Conservation (phyloP, 1,140 invertebrate genomes). For the Heliconius himera region DNA sequence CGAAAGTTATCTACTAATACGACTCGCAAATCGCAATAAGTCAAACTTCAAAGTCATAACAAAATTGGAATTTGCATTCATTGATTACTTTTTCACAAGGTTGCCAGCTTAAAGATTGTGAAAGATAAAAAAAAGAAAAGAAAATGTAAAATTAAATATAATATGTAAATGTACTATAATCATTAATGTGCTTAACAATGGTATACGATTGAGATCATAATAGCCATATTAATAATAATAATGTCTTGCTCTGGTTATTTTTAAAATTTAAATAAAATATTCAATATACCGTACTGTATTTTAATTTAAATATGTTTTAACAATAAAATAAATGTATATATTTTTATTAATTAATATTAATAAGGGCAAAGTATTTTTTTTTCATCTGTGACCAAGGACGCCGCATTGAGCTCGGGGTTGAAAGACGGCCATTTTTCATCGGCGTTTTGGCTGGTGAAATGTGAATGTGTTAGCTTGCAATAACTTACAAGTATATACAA, state of each 20-base stretch:
- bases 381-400: neutral
- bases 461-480: neutral
- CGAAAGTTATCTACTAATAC: neutral
- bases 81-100: neutral
- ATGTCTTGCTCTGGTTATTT: no score
- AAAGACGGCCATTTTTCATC: slow-evolving; percentile 14
- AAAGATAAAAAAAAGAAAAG: no score
- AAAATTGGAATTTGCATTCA: slow-evolving; percentile 9
- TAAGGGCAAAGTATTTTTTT: neutral
- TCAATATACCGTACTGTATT: neutral
- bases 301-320: neutral
- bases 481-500: neutral
- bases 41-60: slow-evolving; percentile 14
- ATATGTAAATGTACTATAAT: no score
- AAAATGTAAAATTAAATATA: neutral
- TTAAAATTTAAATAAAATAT: no score
- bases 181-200: no score
- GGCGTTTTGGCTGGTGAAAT: slow-evolving; percentile 3
- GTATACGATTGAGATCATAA: no score
- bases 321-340: no score
- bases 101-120: neutral
- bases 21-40: slow-evolving; percentile 1
- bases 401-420: neutral
- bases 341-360: neutral
- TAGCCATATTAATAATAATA: no score